phyloP scores from a whole-genome alignment of 2,888 invertebrate genomes.

The Mythimna pallens region DNA sequence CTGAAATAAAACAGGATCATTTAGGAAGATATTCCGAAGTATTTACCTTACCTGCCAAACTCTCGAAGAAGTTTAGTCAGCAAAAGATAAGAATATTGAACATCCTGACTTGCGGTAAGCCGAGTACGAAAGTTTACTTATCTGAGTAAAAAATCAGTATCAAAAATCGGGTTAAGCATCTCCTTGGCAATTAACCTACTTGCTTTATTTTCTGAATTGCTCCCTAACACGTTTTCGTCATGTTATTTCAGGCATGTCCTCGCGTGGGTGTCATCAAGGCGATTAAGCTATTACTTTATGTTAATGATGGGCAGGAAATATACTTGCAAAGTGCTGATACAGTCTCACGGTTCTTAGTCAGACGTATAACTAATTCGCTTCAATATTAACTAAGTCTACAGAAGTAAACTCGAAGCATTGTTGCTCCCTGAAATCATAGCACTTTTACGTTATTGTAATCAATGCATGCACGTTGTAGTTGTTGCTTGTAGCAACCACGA shows the following conservation, averaged over 20 bases:
- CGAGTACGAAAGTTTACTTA: slow-evolving; percentile 40
- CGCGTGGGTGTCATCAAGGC: not conserved
- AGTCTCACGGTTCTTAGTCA: not conserved
- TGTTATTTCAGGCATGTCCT: slow-evolving; percentile 15
- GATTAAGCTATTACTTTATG: not conserved
- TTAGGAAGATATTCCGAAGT: slow-evolving; percentile 22
- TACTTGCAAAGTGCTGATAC: not conserved
- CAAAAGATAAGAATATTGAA: slow-evolving; percentile 50
- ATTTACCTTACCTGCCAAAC: slow-evolving; percentile 33
- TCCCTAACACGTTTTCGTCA: slow-evolving; percentile 7
- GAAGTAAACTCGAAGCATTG: not conserved
- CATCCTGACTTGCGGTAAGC: slow-evolving; percentile 23
- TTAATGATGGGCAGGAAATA: not conserved
- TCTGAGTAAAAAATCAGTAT: slow-evolving; percentile 29
- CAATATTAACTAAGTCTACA: not conserved
- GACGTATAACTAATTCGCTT: not conserved
- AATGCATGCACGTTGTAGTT: not conserved
- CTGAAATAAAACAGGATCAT: slow-evolving; percentile 5
- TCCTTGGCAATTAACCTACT: slow-evolving; percentile 21
- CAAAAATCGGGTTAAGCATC: slow-evolving; percentile 12
- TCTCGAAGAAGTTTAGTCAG: slow-evolving; percentile 26
- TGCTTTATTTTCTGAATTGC: slow-evolving; percentile 23
- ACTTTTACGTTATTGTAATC: not conserved
- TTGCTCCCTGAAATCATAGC: not conserved
- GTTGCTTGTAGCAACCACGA: not conserved